These are phyloP conservation scores for Sturnira hondurensis DNA, from an alignment of 2,113 vertebrate species.

Conservation along the genomic window DNA sequence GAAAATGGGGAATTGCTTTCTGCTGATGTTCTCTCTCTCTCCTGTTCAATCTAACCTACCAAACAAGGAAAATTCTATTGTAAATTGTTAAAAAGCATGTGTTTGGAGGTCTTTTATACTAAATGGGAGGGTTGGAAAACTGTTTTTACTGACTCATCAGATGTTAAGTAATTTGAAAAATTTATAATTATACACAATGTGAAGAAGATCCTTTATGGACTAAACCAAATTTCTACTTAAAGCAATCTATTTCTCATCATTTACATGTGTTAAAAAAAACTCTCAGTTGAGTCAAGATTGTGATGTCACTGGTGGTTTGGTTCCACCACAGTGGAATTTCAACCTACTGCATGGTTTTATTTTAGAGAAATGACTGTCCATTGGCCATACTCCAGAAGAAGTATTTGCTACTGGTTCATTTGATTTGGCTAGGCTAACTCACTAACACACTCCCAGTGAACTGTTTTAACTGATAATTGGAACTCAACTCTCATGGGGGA, in stretches of 20 bases:
- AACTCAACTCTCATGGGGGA: background rate
- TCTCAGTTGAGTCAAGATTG: slow-evolving; percentile 28
- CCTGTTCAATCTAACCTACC: background rate
- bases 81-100: background rate
- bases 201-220: slow-evolving; percentile 22
- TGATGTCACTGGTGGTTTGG: background rate
- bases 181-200: background rate
- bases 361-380: slow-evolving; percentile 12
- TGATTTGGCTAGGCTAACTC: background rate
- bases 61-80: slow-evolving; percentile 32
- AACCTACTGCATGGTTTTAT: background rate
- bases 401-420: background rate
- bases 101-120: slow-evolving; percentile 29
- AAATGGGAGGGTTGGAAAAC: background rate
- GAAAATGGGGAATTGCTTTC: slow-evolving; percentile 62
- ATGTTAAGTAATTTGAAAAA: slow-evolving; percentile 7
- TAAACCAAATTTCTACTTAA: slow-evolving; percentile 38
- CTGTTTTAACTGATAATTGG: background rate
- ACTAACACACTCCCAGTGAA: background rate
- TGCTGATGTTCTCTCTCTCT: slow-evolving; percentile 18
- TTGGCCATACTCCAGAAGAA: background rate
- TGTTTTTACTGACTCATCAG: background rate
- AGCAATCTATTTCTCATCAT: background rate
- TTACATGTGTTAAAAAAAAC: background rate
- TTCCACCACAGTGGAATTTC: background rate